Evolutionary conservation across 2,888 invertebrate genomes (phyloP), one percentile per base, ranked within the genome.

Genomic region (Apodemia zela): DNA sequence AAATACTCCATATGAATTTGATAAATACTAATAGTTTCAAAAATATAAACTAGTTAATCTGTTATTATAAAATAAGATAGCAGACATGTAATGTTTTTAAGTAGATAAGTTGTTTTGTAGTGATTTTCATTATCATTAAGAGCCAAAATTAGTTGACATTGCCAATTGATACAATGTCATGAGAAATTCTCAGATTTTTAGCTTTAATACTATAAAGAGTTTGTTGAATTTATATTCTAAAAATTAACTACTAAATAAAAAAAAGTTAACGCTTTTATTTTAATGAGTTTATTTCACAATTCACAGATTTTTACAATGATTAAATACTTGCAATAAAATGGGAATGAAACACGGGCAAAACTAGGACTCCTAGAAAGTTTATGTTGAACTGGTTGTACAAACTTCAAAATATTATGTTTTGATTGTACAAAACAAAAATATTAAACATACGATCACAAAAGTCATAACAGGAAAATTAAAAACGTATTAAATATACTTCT

Each of bases 391-490:
- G 21, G 29, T 57, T 57, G 7, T 25, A 47, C n/a, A 57, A 57
- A 57, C 7, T 57, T 57, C 54, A 57, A 57, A 57, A 57, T 25
- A 54, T 57, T n/a, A n/a, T n/a, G 25, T 29, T 57, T 57, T 57
- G 25, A 25, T 25, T 15, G 25, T 6, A 4, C 54, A 15, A 57
- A 57, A 57, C 54, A 29, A 57, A 29, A 57, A 57, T 57, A 57
- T 57, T 57, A 29, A 25, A 29, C 45, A 57, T 6, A 25, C 18
- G 7, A 54, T 54, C 15, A 13, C 3, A 15, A 54, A 21, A 54
- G 13, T 29, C 8, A 54, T 11, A 54, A 7, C 29, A 29, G n/a
- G 2, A 57, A 57, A 25, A 57, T 5, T 2, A 57, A 29, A n/a
- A 7, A 29, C 15, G 6, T 25, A 54, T 3, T 54, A 6, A 25